phyloP scores from a whole-genome alignment of 2,113 vertebrate species.

The Zapornia atra region DNA sequence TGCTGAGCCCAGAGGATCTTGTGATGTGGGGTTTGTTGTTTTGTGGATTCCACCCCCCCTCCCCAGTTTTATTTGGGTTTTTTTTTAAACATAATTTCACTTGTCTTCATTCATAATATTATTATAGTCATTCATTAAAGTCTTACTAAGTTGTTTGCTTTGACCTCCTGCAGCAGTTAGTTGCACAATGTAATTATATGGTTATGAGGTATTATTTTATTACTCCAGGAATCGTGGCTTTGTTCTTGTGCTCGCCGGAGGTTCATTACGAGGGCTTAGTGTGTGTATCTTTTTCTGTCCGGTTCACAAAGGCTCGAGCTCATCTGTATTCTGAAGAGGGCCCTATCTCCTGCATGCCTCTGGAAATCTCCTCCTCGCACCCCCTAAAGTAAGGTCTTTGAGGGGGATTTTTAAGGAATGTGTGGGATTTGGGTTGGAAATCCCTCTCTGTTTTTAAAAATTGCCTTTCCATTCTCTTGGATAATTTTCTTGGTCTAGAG shows the following conservation, averaged over 20 bases:
- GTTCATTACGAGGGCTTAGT: not conserved
- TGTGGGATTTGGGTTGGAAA: not conserved
- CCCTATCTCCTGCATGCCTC: not conserved
- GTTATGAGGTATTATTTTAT: conserved; percentile 5
- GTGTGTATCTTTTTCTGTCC: not conserved
- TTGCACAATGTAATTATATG: conserved; percentile 36
- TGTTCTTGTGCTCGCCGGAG: not conserved
- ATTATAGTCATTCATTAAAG: not conserved
- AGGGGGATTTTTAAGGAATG: not conserved
- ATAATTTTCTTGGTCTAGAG: not conserved
- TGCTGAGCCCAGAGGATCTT: not conserved
- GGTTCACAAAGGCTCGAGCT: not conserved
- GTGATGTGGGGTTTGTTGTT: not conserved
- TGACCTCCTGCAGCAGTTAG: conserved; percentile 30
- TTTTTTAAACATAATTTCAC: not conserved
- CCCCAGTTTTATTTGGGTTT: no score
- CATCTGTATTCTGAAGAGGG: not conserved
- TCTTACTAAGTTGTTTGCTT: conserved; percentile 3
- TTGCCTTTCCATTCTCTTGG: not conserved
- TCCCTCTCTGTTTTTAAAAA: not conserved
- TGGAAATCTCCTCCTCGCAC: not conserved
- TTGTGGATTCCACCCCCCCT: no score
- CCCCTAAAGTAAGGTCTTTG: not conserved
- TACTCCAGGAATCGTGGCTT: not conserved
- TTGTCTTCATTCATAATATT: conserved; percentile 38